Base-by-base conservation (phyloP, 2,113 vertebrate genomes). In the Mastomys coucha region DNA sequence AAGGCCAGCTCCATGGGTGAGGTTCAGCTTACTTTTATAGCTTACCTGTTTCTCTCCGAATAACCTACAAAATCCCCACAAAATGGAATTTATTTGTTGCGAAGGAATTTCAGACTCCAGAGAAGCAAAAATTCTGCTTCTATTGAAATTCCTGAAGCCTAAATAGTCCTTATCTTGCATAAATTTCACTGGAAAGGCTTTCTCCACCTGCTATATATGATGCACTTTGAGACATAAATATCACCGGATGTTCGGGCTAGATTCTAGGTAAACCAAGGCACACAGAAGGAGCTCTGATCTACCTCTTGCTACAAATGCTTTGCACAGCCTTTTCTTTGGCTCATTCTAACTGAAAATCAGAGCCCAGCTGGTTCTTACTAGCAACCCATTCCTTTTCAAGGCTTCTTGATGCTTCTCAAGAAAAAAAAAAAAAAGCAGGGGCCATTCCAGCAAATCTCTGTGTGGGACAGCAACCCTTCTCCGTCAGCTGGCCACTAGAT, bases 141-240 rank as follows among this genome's bases (percentile, higher is more conserved):
- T 39, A 86, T 28, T 91, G 72, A 87, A 91, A 78, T 95, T 91
- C 82, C 5, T 81, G 19, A 56, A 81, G 81, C 88, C 36, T 72
- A 78, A 88, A 67, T 63, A 87, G 60, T 24, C 22, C 5, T 58
- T 42, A 33, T 63, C 88, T 56, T 91, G 60, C 81, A 92, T n/a
- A 20, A 81, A 90, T 95, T 85, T 93, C 75, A 80, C 22, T 51
- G 19, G 60, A 82, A 49, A 76, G 58, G 2, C 75, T 89, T 31
- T 49, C 10, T 9, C 1, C 24, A 12, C 53, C 14, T 39, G 22
- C 28, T 53, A 11, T 69, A 36, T 51, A 14, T 22, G n/a, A 91
- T 39, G 73, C 63, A 20, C 9, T 19, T 1, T 13, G 36, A 85
- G 91, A 63, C 24, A 24, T 36, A 90, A 85, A n/a, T 53, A 86